phyloP scores from a whole-genome alignment of 2,113 vertebrate genomes.

The Morone chrysops region DNA sequence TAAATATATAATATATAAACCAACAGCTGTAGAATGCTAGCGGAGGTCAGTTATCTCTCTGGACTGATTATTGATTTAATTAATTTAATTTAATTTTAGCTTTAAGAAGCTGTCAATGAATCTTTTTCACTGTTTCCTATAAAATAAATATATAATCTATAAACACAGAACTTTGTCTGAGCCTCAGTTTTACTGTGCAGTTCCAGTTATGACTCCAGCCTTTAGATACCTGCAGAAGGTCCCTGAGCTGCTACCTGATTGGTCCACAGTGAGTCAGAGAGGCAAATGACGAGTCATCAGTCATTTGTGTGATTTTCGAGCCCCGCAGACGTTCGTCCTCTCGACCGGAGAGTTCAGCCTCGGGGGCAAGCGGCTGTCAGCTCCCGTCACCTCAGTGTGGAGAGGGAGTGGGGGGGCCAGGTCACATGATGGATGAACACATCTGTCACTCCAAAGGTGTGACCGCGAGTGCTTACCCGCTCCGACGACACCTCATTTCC shows the following conservation, averaged over 20 bases:
- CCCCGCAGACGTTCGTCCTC: constrained; percentile 91
- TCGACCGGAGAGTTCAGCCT: constrained; percentile 95
- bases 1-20: no score
- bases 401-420: constrained; percentile 78
- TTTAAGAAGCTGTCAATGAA: no score
- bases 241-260: constrained; percentile 1
- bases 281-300: constrained; percentile 82
- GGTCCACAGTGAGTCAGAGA: constrained; percentile 1
- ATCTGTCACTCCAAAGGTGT: constrained; percentile 94
- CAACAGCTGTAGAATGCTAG: no score
- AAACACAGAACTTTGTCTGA: no score
- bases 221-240: neutral
- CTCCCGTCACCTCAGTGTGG: constrained; percentile 94
- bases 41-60: no score
- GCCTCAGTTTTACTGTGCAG: no score
- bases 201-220: no score
- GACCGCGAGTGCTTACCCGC: constrained; percentile 85
- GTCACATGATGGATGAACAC: constrained; percentile 93
- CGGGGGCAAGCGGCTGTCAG: constrained; percentile 94
- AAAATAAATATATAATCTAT: no score
- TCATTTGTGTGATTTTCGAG: constrained; percentile 84
- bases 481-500: constrained; percentile 58
- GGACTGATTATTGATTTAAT: no score
- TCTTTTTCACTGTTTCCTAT: no score
- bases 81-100: no score